Evolutionary conservation across 2,888 invertebrate species (phyloP), one percentile per base, ranked within the genome.

Genomic region (Hemistola chrysoprasaria): DNA sequence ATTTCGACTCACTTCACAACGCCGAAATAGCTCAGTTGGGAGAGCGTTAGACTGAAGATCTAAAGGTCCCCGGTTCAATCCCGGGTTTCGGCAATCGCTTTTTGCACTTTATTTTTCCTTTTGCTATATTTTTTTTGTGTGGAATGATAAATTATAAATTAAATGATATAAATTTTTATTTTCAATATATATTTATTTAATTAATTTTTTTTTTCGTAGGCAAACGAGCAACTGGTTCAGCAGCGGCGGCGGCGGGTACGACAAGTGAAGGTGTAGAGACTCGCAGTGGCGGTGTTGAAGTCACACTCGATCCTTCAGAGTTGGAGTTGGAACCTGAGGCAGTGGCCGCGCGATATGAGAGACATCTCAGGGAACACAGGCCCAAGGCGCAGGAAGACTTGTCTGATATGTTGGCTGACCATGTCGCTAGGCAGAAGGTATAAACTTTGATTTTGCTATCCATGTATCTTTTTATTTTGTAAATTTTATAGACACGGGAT

Each of bases 391-490:
- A 95, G 65, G 99, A 99, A 86, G 99, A 99, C 90, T 91, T 99
- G 26, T 97, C 97, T 11, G 99, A 99, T 77, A 98, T 99, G 98
- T 92, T 99, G 66, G 98, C 98, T 2, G 99, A 99, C 79, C 99
- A 99, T 76, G 97, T 98, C 25, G 98, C 98, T 8, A 92, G 98
- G 56, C 98, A 98, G 77, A 98, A 97, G 92, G 96, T 8, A 16
- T 16, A 16, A 16, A 16, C 2, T 16, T n/a, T n/a, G n/a, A n/a
- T n/a, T n/a, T n/a, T n/a, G n/a, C n/a, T n/a, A n/a, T n/a, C n/a
- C n/a, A n/a, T n/a, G n/a, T n/a, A n/a, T n/a, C n/a, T n/a, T n/a
- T n/a, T n/a, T n/a, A n/a, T n/a, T n/a, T n/a, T n/a, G n/a, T n/a
- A n/a, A n/a, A n/a, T n/a, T n/a, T n/a, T n/a, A n/a, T n/a, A n/a